phyloP scores from a whole-genome alignment of 2,797 vertebrate genomes.

The Scarus forsteni region DNA sequence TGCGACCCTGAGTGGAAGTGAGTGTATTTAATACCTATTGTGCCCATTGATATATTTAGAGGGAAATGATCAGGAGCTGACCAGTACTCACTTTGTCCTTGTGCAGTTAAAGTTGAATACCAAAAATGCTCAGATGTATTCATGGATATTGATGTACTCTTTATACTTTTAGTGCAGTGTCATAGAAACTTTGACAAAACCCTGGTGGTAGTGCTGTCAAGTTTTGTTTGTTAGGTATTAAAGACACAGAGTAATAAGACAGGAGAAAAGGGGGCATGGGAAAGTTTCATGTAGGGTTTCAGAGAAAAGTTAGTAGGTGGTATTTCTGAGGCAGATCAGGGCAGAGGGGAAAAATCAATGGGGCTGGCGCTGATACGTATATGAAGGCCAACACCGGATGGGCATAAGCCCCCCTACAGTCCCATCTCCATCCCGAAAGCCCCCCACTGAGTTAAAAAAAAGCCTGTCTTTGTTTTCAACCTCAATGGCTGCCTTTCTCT shows the following conservation, averaged over 20 bases:
- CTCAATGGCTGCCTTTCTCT: slow-evolving; percentile 40
- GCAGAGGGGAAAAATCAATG: slow-evolving; percentile 15
- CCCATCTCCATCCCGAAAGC: slow-evolving; percentile 35
- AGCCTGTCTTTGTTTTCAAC: slow-evolving; percentile 47
- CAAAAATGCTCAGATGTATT: slow-evolving; percentile 4
- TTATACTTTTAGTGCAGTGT: background rate
- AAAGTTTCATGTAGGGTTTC: background rate
- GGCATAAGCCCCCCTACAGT: slow-evolving; percentile 43
- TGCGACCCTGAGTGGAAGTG: no score
- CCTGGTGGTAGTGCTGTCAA: background rate
- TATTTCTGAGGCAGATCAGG: slow-evolving; percentile 5
- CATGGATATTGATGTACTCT: slow-evolving; percentile 8
- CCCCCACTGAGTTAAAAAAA: slow-evolving; percentile 49
- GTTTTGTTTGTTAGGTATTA: background rate
- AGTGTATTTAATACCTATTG: no score
- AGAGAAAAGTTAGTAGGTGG: slow-evolving; percentile 14
- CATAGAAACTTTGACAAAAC: background rate
- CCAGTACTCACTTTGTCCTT: background rate
- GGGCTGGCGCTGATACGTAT: slow-evolving; percentile 26
- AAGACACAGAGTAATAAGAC: slow-evolving; percentile 10
- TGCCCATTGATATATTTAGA: background rate
- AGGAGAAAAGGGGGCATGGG: slow-evolving; percentile 3
- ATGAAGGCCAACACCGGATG: slow-evolving; percentile 38
- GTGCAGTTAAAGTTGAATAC: no score
- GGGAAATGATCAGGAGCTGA: background rate